phyloP scores from a whole-genome alignment of 2,888 invertebrate genomes.

The Brenthis hecate region DNA sequence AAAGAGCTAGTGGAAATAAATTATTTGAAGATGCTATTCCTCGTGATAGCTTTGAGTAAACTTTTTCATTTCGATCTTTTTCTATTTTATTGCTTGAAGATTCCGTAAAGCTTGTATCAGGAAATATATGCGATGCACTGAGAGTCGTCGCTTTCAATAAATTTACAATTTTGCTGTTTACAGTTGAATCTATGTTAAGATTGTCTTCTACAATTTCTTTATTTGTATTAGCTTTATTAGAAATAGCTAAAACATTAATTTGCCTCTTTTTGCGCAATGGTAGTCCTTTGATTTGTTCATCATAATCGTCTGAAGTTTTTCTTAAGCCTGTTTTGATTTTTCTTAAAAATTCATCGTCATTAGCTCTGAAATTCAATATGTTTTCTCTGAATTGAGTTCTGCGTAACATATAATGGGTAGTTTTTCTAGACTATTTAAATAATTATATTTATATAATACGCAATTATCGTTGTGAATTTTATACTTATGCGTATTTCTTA shows the following conservation, averaged over 20 bases:
- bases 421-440: too few species aligned
- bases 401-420: neutral
- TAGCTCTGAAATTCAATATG: constrained; percentile 30
- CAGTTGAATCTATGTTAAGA: neutral
- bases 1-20: neutral
- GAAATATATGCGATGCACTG: neutral
- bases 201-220: neutral
- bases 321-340: constrained; percentile 34
- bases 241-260: neutral
- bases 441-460: too few species aligned
- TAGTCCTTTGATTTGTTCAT: constrained; percentile 63
- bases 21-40: neutral
- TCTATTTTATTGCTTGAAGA: neutral
- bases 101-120: neutral
- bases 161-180: neutral
- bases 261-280: constrained; percentile 57
- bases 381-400: neutral
- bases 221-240: neutral
- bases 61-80: neutral
- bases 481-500: too few species aligned
- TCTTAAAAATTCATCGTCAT: constrained; percentile 36
- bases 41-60: too few species aligned
- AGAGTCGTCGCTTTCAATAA: constrained; percentile 3
- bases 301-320: constrained; percentile 58
- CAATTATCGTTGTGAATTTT: too few species aligned